phyloP scores from a whole-genome alignment of 1,140 invertebrate species.

The Spodoptera litura region DNA sequence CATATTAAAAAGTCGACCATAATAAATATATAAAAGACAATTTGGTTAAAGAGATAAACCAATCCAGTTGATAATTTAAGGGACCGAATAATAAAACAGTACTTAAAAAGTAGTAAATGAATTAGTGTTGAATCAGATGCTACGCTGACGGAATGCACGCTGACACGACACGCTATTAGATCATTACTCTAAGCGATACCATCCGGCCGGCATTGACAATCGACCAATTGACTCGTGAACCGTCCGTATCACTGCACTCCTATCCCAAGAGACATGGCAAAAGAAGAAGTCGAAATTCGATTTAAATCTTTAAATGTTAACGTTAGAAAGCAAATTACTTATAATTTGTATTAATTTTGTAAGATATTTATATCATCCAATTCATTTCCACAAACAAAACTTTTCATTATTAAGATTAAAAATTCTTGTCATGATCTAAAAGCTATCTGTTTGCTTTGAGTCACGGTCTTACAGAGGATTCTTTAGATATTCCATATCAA shows the following conservation, averaged over 20 bases:
- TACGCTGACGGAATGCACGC: slow-evolving; percentile 16
- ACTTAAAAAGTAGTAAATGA: not conserved
- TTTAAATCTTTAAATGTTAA: not conserved
- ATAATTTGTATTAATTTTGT: not conserved
- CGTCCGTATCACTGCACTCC: slow-evolving; percentile 6
- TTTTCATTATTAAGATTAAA: no score
- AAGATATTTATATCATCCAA: not conserved
- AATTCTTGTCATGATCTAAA: no score
- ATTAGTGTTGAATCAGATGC: not conserved
- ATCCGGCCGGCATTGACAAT: slow-evolving; percentile 51
- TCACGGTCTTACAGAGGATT: no score
- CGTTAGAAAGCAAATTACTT: slow-evolving; percentile 2
- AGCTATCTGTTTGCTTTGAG: no score
- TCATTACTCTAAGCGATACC: slow-evolving; percentile 47
- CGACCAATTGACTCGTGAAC: slow-evolving; percentile 49
- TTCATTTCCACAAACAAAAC: not conserved
- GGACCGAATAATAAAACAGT: not conserved
- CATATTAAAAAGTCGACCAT: no score
- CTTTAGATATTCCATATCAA: no score
- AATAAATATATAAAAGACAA: no score
- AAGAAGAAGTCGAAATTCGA: not conserved
- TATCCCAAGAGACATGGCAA: not conserved
- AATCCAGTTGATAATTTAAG: not conserved
- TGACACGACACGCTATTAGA: slow-evolving; percentile 37
- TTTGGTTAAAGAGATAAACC: not conserved